Evolutionary conservation across 2,113 vertebrate species (phyloP).

Genomic region (Aegotheles bennettii): DNA sequence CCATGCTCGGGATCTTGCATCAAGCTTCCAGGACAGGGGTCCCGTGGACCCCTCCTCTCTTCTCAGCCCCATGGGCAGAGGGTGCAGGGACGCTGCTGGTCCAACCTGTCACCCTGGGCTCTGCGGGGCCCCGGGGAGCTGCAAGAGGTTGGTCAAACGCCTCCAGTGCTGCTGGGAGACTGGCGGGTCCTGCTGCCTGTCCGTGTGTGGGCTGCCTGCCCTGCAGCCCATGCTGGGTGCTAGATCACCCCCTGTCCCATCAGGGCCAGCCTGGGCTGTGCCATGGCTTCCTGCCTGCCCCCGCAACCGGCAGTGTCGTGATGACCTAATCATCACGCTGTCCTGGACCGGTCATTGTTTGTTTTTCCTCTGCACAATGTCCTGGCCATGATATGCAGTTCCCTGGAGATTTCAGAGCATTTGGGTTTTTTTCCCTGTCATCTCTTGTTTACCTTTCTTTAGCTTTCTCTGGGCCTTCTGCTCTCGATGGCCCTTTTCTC

Average conservation of each 20-base stretch:
- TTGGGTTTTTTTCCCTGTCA: neutral
- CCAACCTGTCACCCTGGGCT: neutral
- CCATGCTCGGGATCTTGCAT: accelerated
- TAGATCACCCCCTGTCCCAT: neutral
- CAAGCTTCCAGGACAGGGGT: neutral
- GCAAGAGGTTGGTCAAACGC: neutral
- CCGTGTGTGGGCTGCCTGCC: neutral
- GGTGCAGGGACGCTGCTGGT: neutral
- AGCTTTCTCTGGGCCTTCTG: neutral
- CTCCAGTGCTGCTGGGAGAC: neutral
- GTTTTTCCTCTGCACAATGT: constrained; percentile 17
- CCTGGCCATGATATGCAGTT: neutral
- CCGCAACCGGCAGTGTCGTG: neutral
- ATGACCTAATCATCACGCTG: neutral
- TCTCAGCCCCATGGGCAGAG: neutral
- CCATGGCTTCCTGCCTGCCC: neutral
- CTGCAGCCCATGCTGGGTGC: neutral
- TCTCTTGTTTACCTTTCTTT: constrained; percentile 32
- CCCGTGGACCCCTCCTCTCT: accelerated
- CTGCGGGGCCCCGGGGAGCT: neutral
- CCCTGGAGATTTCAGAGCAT: neutral
- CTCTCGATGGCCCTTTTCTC: neutral
- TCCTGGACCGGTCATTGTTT: neutral
- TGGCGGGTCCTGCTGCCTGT: neutral
- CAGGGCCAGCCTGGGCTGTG: neutral